Base-by-base conservation (phyloP, 37 sponge, comb jelly and placozoan species). In the Petrosia ficiformis region DNA sequence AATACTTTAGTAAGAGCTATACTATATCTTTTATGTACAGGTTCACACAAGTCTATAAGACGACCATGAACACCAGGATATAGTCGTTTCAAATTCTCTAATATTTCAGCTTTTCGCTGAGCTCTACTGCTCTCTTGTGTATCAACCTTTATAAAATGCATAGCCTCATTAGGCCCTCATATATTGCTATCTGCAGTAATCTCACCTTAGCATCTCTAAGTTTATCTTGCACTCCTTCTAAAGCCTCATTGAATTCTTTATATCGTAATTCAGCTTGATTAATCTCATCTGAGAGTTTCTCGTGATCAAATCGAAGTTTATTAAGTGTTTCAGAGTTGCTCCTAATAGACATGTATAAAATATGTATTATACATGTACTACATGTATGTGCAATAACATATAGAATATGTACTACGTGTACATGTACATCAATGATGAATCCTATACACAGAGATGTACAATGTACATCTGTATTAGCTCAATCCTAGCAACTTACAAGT, bases 1-100 rank as follows among this genome's bases (percentile, higher is more conserved):
- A 97, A 71, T 44, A 94, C 90, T 63, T 92, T 92, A 0, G 96
- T 92, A 24, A 97, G 31, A 2, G 98, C 98, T 52, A 97, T 63
- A 57, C 67, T 56, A 77, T 94, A 94, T 68, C 96, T 85, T 40
- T 80, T 69, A 69, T 97, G 95, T 30, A 86, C 82, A 24, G 99
- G 97, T 70, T 95, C 89, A 82, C 97, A 96, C 37, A 98, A 85
- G 57, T 95, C 96, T 68, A 91, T 82, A 75, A 98, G 64, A 14
- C 92, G 74, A 30, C 99, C 99, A 75, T 95, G 84, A 78, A 98
- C 99, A 87, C 96, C 96, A 41, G 94, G 83, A 48, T 86, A 93
- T 30, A 95, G 87, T 39, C 93, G 69, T 79, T 95, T 94, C 70
- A 97, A 73, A 71, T 87, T 89, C 43, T 97, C 99, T 70, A 97